Percentiles rank a stretch among this genome's conserved stretches.
Evolutionary conservation across 1,140 invertebrate species (phyloP).

Genomic region (Drosophila erecta): DNA sequence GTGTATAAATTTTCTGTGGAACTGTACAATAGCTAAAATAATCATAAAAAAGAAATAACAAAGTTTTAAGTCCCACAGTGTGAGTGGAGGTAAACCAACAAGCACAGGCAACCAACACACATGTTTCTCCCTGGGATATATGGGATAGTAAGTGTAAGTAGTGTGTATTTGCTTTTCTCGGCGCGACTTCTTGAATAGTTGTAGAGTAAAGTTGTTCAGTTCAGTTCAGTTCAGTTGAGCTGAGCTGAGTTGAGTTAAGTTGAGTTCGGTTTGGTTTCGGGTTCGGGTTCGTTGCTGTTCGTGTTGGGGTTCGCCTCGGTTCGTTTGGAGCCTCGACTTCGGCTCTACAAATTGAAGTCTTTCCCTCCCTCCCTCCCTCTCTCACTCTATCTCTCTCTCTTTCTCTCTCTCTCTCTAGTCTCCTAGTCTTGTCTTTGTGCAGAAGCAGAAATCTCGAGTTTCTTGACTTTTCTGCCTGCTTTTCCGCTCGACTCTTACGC

Average conservation of each 20-base stretch:
- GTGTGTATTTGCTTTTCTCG: conserved; percentile 79
- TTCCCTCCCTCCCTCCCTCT: conserved; percentile 9
- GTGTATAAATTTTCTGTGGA: conserved; percentile 80
- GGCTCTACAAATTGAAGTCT: conserved; percentile 9
- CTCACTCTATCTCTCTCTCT: conserved; percentile 8
- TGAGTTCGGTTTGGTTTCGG: neutral
- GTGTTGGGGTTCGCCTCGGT: conserved; percentile 14
- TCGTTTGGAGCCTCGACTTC: conserved; percentile 18
- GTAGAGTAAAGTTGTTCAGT: conserved; percentile 48
- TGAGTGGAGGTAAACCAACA: conserved; percentile 47
- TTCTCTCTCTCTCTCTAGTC: conserved; percentile 13
- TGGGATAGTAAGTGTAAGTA: conserved; percentile 79
- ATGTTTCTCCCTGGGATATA: conserved; percentile 56
- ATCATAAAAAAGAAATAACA: conserved; percentile 59
- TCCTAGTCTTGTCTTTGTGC: conserved; percentile 24
- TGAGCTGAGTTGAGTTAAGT: conserved; percentile 28
- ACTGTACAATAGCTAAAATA: conserved; percentile 81
- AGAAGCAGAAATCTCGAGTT: conserved; percentile 70
- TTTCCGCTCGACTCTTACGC: conserved; percentile 53
- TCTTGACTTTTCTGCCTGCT: conserved; percentile 76
- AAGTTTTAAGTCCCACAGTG: conserved; percentile 41
- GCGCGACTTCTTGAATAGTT: conserved; percentile 72
- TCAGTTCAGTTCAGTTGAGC: conserved; percentile 24
- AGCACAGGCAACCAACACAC: conserved; percentile 21
- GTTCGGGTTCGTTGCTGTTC: conserved; percentile 3